Conservation (phyloP, 2,797 vertebrate genomes). For the Lacerta agilis region DNA sequence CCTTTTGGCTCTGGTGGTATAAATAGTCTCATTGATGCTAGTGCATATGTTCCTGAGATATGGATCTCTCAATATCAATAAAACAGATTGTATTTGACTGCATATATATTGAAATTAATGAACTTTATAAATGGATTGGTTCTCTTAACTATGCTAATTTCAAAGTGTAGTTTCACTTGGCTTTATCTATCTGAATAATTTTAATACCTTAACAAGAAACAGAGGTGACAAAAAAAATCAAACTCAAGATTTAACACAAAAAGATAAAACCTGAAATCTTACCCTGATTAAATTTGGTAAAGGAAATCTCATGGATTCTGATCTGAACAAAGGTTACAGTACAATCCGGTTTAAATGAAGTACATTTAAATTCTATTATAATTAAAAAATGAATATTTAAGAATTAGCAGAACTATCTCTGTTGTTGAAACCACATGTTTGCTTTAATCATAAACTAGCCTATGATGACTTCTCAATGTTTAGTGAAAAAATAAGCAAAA, state of each 20-base stretch:
- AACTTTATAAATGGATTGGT: neutral
- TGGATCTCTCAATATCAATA: neutral
- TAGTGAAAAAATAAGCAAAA: neutral
- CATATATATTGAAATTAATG: neutral
- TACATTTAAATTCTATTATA: neutral
- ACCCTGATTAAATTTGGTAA: neutral
- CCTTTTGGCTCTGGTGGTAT: neutral
- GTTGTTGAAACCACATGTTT: neutral
- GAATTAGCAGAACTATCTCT: neutral
- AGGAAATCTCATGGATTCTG: neutral
- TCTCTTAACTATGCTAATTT: neutral
- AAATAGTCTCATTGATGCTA: neutral
- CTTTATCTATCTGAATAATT: neutral
- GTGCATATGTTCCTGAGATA: neutral
- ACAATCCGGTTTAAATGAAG: neutral
- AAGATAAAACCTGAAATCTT: neutral
- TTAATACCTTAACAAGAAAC: conserved; percentile 5
- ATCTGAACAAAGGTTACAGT: neutral
- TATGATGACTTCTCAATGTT: neutral
- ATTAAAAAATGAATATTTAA: neutral
- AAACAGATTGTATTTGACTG: neutral
- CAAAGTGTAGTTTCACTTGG: neutral
- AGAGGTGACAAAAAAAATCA: neutral
- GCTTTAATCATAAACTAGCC: neutral
- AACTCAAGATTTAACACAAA: neutral